phyloP scores from a whole-genome alignment of 2,113 vertebrate species.

The Urocynchramus pylzowi region DNA sequence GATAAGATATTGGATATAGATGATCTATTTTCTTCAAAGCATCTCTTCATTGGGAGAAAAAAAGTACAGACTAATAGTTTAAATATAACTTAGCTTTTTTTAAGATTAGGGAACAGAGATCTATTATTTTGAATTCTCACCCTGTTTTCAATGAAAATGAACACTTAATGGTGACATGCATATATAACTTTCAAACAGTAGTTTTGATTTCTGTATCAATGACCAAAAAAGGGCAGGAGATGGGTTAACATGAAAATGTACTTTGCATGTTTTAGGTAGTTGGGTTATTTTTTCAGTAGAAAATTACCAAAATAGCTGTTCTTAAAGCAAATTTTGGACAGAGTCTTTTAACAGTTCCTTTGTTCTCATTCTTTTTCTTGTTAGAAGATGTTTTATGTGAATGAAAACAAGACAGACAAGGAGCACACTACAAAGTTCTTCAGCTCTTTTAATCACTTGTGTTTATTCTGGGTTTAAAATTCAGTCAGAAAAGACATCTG shows the following conservation, averaged over 20 bases:
- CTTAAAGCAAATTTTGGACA: background rate
- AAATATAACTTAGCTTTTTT: background rate
- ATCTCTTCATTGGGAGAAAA: background rate
- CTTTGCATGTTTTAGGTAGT: background rate
- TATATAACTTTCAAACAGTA: background rate
- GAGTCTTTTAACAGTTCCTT: background rate
- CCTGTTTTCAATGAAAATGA: background rate
- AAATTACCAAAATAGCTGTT: background rate
- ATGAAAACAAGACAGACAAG: background rate
- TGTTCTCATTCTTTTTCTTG: background rate
- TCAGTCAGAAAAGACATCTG: background rate
- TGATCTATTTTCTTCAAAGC: background rate
- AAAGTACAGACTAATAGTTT: background rate
- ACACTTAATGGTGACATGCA: background rate
- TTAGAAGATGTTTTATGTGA: background rate
- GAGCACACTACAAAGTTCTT: background rate
- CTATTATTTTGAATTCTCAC: background rate
- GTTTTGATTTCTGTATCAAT: background rate
- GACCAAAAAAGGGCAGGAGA: background rate
- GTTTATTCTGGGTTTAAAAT: background rate
- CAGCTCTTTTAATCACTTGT: background rate
- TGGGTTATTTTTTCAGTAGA: background rate
- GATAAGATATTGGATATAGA: background rate
- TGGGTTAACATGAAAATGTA: background rate
- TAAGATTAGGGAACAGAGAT: background rate